Evolutionary conservation across 2,797 vertebrate genomes (phyloP), one percentile per base, ranked within the genome.

Genomic region (Molossus molossus): DNA sequence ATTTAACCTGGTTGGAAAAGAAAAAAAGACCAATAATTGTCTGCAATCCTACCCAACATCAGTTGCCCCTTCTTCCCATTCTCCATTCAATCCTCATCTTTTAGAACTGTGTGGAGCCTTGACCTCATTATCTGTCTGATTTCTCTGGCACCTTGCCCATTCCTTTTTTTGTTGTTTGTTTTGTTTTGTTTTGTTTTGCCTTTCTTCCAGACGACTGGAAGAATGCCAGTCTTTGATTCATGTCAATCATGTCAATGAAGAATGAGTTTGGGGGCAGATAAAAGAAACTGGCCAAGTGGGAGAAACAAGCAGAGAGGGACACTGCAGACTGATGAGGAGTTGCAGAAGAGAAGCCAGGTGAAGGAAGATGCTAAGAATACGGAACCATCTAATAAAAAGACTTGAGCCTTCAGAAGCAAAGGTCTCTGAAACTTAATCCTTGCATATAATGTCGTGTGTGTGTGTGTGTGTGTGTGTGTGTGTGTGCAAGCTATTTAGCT

Each of bases 191-290:
- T 40, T 53, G 83, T 53, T 70, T 37, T 80, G 64, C 21, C 86
- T 86, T 27, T 21, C 25, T 55, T 29, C 65, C 33, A 90, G 50
- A 76, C 70, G 37, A 72, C 81, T 83, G 55, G 72, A 93, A 85
- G 9, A 85, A 25, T 17, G 33, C 67, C 90, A 70, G 15, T 40
- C 48, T 92, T 90, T 92, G 67, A 93, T 88, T 83, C 93, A 97
- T 75, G 81, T 79, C 67, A 92, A 65, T 48, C 93, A 97, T 75
- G 81, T 79, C 67, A 92, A 65, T 48, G 58, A 93, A 93, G 25
- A 62, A 18, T 94, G 67, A 40, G 21, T 76, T 50, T 77, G 73
- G 14, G 18, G 14, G 18, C 55, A 93, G 45, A 92, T 57, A 70
- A 93, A 75, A 37, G 13, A 90, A 88, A 55, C 55, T 50, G 21